Evolutionary conservation across 2,797 vertebrate genomes (phyloP), one percentile per base, ranked within the genome.

Genomic region (Linurgus olivaceus): DNA sequence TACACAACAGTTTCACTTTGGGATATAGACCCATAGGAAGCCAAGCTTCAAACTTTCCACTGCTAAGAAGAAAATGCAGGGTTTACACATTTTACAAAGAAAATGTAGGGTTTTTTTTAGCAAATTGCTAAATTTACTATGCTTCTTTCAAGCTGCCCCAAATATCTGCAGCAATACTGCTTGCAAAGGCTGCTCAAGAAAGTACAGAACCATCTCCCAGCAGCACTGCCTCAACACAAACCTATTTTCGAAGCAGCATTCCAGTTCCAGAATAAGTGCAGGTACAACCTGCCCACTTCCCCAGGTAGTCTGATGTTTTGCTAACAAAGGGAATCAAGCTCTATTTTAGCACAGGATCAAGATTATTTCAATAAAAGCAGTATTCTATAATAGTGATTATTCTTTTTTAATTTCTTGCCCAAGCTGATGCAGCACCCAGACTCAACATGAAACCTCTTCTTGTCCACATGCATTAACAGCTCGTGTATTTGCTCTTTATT

Each of bases 171-270:
- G 44, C 37, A 58, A 58, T 40, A n/a, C 17, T 40, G 14, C 28
- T 70, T 70, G 13, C 38, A 70, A 31, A 82, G 13, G 35, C 44
- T 63, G 48, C 48, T 35, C 37, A 55, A 40, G 42, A 73, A 89
- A 59, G 23, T 23, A 47, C 10, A 59, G 54, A 72, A 17, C 10
- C 17, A 52, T 48, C 58, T 70, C 44, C 52, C 33, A 63, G 14
- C 44, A 58, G 11, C 0, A 0, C n/a, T 58, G 10, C 17, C 62
- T 40, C 38, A 55, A 40, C 2, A 2, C 11, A 65, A 82, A 48
- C 8, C 25, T 51, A 7, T 9, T 38, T 31, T n/a, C 1, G 47
- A n/a, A 50, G 7, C 0, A 0, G 16, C 13, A 54, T 37, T 65
- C 52, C 38, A 37, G 12, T 82, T 76, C 50, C 23, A 63, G 50